These are phyloP conservation scores for Drosophila lacicola DNA, from an alignment of 2,888 invertebrate species.

Conservation along the genomic window DNA sequence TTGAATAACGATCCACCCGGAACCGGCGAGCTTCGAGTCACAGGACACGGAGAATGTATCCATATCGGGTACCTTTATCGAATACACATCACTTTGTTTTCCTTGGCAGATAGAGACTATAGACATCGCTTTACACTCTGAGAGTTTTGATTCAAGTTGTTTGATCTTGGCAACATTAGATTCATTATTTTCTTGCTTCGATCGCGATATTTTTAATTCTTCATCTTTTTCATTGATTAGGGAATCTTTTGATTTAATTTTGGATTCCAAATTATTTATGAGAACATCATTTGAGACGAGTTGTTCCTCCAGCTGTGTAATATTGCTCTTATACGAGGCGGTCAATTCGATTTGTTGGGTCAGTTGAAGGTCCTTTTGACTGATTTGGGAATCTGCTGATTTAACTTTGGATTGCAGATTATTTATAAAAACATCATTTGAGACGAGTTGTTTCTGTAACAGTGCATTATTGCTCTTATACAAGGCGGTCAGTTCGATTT, in stretches of 20 bases:
- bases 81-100: not conserved
- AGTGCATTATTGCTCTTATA: no score
- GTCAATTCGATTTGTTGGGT: not conserved
- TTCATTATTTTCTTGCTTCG: not conserved
- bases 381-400: no score
- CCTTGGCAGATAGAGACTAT: not conserved
- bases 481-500: no score
- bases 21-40: conserved; percentile 86
- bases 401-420: no score
- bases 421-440: no score
- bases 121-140: not conserved
- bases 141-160: not conserved
- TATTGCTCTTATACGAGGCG: not conserved
- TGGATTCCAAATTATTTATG: not conserved
- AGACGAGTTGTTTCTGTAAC: no score
- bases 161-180: no score
- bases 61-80: not conserved
- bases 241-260: not conserved
- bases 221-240: not conserved
- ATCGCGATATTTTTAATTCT: not conserved
- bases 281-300: not conserved
- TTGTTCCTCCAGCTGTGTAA: not conserved
- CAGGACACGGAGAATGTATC: conserved; percentile 86
- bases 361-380: not conserved
- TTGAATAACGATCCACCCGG: conserved; percentile 83